Percentiles rank a stretch among this genome's conserved stretches.
Conservation (phyloP, 2,797 vertebrate genomes). For the Pseudocheirus occidentalis region DNA sequence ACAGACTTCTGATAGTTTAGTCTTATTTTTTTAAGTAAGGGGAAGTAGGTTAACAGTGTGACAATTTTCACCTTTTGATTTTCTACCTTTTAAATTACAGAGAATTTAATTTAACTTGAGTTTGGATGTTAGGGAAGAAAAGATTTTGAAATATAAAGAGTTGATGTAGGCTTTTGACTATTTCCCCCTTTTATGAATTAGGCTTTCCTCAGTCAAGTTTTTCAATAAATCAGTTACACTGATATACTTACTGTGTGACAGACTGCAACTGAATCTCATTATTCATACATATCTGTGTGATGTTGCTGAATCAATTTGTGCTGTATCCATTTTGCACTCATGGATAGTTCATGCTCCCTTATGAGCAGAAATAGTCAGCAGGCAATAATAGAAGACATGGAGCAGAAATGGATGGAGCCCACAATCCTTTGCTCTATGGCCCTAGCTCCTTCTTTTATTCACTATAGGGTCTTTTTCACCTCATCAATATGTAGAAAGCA, state of each 20-base stretch:
- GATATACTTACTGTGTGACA: constrained; percentile 79
- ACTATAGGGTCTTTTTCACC: constrained; percentile 55
- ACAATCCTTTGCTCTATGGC: constrained; percentile 72
- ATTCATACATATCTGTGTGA: constrained; percentile 79
- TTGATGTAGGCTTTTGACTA: constrained; percentile 34
- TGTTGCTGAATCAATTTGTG: constrained; percentile 84
- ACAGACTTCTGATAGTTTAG: constrained; percentile 27
- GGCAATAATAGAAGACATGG: constrained; percentile 78
- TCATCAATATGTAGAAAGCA: constrained; percentile 73
- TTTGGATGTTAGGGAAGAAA: constrained; percentile 45
- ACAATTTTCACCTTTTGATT: constrained; percentile 21
- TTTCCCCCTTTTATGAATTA: constrained; percentile 72
- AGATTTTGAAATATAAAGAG: constrained; percentile 42
- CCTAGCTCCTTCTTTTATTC: constrained; percentile 69
- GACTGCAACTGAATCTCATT: constrained; percentile 81
- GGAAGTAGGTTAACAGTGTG: constrained; percentile 17
- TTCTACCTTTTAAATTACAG: constrained; percentile 51
- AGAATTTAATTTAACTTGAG: constrained; percentile 43
- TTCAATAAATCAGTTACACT: constrained; percentile 78
- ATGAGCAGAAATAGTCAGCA: constrained; percentile 80
- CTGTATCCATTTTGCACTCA: constrained; percentile 82
- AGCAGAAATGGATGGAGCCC: constrained; percentile 71
- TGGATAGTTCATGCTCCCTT: constrained; percentile 79
- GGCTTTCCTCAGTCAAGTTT: constrained; percentile 76
- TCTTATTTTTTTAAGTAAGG: constrained; percentile 38